A percentile compares a stretch with the other conserved stretches of the same genome.
Evolutionary conservation across 2,113 vertebrate genomes (phyloP).

Genomic region (Callochromis pleurospilus): DNA sequence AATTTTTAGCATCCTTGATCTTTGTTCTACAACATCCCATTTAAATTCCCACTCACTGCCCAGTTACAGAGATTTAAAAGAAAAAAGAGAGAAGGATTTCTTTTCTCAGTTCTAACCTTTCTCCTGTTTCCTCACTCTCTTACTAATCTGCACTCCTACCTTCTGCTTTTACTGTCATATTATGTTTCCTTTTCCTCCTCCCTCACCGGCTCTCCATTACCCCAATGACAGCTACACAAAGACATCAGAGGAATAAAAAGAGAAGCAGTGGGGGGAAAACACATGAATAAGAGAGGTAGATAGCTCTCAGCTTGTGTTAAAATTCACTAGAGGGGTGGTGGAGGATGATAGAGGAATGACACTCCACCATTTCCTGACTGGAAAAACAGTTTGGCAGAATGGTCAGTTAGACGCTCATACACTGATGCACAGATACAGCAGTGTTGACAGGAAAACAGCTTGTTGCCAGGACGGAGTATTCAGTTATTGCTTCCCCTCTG

Average conservation of each 20-base stretch:
- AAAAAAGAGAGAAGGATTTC: background rate
- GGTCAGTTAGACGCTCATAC: background rate
- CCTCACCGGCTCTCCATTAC: conserved; percentile 31
- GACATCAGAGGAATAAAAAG: conserved; percentile 15
- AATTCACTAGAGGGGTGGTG: conserved; percentile 8
- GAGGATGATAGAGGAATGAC: conserved; percentile 32
- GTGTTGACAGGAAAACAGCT: conserved; percentile 64
- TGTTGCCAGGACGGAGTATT: conserved; percentile 57
- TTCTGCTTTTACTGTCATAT: conserved; percentile 37
- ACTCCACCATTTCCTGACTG: conserved; percentile 36
- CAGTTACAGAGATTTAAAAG: background rate
- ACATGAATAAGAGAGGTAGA: background rate
- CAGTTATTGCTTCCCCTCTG: conserved; percentile 54
- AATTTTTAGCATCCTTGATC: background rate
- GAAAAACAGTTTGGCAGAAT: conserved; percentile 32
- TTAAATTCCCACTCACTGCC: background rate
- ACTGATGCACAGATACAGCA: conserved; percentile 13
- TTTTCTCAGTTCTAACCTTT: background rate
- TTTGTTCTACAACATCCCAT: background rate
- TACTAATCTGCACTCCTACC: background rate
- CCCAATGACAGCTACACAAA: conserved; percentile 32
- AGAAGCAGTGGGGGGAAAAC: background rate
- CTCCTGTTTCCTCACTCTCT: background rate
- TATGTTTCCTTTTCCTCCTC: conserved; percentile 23
- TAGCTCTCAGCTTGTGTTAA: background rate